Percentiles rank a stretch among this genome's conserved stretches.
phyloP scores from a whole-genome alignment of 1,140 invertebrate species.

The Cecropterus lyciades region DNA sequence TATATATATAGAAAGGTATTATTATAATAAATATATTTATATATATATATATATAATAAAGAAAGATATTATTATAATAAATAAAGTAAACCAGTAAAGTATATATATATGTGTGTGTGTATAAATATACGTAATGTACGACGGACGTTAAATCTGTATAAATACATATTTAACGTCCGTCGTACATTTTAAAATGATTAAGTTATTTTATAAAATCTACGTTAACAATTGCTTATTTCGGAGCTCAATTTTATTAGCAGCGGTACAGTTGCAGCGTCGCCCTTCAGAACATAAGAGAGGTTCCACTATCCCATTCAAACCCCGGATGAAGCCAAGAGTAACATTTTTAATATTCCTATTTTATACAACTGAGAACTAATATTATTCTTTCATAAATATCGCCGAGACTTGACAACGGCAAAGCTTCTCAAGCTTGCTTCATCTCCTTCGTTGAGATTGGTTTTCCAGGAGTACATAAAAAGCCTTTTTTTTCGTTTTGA shows the following conservation, averaged over 20 bases:
- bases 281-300: constrained; percentile 18
- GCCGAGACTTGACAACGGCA: neutral
- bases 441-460: constrained; percentile 28
- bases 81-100: too few species aligned
- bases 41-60: too few species aligned
- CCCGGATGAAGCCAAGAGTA: constrained; percentile 12
- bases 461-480: constrained; percentile 20
- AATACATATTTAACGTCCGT: too few species aligned
- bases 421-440: constrained; percentile 12
- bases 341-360: constrained; percentile 30
- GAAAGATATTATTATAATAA: too few species aligned
- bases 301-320: constrained; percentile 24
- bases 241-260: constrained; percentile 23
- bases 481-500: neutral
- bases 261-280: constrained; percentile 25
- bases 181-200: too few species aligned
- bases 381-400: constrained; percentile 33
- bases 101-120: too few species aligned
- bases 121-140: too few species aligned
- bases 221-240: neutral
- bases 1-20: too few species aligned
- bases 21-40: too few species aligned
- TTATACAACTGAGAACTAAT: constrained; percentile 23
- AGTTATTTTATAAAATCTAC: too few species aligned
- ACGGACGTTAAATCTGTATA: too few species aligned